Conservation (phyloP, 2,113 vertebrate genomes). For the Sander vitreus region DNA sequence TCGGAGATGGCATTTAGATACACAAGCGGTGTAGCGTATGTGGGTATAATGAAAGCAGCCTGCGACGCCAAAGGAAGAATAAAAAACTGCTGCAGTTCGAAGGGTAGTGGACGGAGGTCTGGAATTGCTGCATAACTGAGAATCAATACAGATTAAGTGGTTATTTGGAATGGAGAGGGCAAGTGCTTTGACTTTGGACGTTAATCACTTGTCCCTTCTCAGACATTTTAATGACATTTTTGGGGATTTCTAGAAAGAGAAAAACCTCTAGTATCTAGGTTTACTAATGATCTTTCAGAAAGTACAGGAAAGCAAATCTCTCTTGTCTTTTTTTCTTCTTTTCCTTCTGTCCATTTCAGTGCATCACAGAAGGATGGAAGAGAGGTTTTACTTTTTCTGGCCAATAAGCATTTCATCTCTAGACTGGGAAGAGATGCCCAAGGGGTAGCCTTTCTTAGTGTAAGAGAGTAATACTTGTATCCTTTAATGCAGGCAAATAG, state of each 20-base stretch:
- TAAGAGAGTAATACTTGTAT: not conserved
- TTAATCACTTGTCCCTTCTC: constrained; percentile 63
- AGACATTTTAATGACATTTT: constrained; percentile 58
- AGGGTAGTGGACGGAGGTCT: constrained; percentile 63
- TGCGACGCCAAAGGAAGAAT: constrained; percentile 58
- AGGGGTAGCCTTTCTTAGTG: not conserved
- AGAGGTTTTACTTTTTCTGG: not conserved
- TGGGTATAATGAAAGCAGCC: constrained; percentile 69
- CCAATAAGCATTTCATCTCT: constrained; percentile 11
- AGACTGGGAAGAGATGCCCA: constrained; percentile 11
- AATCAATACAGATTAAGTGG: constrained; percentile 82
- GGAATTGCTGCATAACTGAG: constrained; percentile 61
- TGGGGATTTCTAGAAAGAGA: constrained; percentile 14
- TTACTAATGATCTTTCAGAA: constrained; percentile 19
- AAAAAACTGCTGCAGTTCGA: constrained; percentile 59
- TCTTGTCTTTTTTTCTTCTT: not conserved
- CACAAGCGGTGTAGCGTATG: constrained; percentile 39
- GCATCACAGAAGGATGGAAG: not conserved
- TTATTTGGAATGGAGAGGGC: constrained; percentile 69
- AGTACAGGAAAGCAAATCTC: not conserved
- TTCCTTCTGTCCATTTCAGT: not conserved
- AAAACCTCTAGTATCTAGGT: constrained; percentile 19
- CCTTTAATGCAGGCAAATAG: not conserved
- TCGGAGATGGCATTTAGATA: constrained; percentile 62
- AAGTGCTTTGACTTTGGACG: constrained; percentile 72